phyloP scores from a whole-genome alignment of 2,888 invertebrate species.

The Lydus trimaculatus region DNA sequence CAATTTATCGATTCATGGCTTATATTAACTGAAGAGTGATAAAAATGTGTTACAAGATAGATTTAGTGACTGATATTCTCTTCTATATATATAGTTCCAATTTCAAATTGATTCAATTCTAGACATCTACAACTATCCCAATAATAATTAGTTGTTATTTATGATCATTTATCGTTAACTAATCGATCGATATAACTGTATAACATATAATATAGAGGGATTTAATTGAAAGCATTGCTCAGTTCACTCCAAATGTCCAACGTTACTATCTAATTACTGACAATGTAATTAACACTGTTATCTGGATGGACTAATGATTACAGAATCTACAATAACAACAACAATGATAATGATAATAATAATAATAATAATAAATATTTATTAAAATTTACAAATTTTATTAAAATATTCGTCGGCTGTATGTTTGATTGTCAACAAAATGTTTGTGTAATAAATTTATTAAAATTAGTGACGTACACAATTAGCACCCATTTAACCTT shows the following conservation, averaged over 20 bases:
- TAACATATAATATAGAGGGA: slow-evolving; percentile 11
- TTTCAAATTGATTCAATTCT: background rate
- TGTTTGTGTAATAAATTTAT: background rate
- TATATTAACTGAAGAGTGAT: too few relatives aligned
- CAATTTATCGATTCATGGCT: too few relatives aligned
- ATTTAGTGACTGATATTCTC: too few relatives aligned
- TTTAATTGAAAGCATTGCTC: slow-evolving; percentile 29
- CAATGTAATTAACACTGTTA: slow-evolving; percentile 29
- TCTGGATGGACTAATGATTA: slow-evolving; percentile 25
- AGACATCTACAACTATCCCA: background rate
- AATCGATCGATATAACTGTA: background rate
- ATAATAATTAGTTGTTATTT: slow-evolving; percentile 2
- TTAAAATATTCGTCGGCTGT: background rate
- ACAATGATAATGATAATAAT: background rate
- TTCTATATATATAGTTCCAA: too few relatives aligned
- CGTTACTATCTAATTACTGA: slow-evolving; percentile 25
- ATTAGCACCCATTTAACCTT: background rate
- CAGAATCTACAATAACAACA: background rate
- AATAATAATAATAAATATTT: background rate
- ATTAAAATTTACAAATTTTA: background rate
- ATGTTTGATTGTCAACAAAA: background rate
- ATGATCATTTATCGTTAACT: background rate
- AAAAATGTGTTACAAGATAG: too few relatives aligned
- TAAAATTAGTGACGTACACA: background rate
- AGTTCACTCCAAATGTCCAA: slow-evolving; percentile 22